These are phyloP conservation scores for Bergia sp. DNA, from an alignment of 92 coral and sea anemone genomes.

Conservation along the genomic window DNA sequence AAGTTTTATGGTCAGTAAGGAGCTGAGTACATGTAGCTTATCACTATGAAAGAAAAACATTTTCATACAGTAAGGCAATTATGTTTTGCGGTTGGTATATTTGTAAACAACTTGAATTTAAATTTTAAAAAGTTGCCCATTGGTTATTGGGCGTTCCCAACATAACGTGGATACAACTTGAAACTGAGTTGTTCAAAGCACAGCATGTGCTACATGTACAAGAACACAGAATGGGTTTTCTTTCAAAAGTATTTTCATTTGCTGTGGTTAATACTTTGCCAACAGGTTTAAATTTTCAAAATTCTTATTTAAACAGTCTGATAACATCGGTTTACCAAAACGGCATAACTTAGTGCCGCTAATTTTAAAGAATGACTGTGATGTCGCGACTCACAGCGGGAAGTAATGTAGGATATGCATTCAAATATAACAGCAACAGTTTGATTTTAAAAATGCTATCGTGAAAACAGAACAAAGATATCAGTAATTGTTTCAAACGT, in stretches of 20 bases:
- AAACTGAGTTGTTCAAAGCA: neutral
- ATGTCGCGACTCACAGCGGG: neutral
- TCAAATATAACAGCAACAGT: neutral
- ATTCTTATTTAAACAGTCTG: neutral
- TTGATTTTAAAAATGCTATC: neutral
- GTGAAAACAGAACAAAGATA: neutral
- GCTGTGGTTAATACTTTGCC: neutral
- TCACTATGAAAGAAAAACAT: conserved; percentile 7
- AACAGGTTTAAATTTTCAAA: neutral
- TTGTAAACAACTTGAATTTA: conserved; percentile 17
- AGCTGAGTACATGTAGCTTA: neutral
- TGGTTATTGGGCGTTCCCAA: neutral
- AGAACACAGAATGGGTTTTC: no score
- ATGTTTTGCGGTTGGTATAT: conserved; percentile 2
- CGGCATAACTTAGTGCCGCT: neutral
- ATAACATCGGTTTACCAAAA: conserved; percentile 1
- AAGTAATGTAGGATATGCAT: neutral
- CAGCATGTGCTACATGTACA: no score
- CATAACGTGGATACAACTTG: neutral
- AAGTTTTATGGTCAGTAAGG: neutral
- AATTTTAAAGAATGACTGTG: neutral
- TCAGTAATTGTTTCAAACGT: neutral
- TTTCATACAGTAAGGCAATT: neutral
- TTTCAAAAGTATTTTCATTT: neutral
- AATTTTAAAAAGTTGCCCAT: neutral